phyloP scores from a whole-genome alignment of 2,797 vertebrate species.

The Liparis tanakae region DNA sequence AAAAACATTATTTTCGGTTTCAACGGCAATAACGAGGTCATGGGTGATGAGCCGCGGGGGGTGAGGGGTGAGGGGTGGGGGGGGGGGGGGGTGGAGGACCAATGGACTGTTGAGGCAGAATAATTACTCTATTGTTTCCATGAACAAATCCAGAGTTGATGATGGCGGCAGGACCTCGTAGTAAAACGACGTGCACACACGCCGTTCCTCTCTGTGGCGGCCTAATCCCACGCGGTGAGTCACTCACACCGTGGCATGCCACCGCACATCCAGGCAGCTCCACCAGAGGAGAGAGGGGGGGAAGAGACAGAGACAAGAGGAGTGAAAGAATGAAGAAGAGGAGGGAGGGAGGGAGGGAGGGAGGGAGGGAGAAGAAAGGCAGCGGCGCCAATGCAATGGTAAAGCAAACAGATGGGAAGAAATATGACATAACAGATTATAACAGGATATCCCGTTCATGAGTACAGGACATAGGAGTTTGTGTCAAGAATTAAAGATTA shows the following conservation, averaged over 20 bases:
- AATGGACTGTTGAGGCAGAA: background rate
- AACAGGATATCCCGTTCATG: constrained; percentile 69
- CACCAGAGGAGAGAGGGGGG: constrained; percentile 46
- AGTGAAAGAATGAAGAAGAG: background rate
- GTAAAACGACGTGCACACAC: constrained; percentile 43
- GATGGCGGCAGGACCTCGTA: constrained; percentile 34
- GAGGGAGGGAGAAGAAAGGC: background rate
- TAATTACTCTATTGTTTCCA: background rate
- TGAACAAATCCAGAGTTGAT: constrained; percentile 8
- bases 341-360: background rate
- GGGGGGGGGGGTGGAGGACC: background rate
- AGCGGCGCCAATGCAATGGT: background rate
- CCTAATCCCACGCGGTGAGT: constrained; percentile 71
- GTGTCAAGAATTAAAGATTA: constrained; percentile 66
- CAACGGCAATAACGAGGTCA: constrained; percentile 37
- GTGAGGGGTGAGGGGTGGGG: no score
- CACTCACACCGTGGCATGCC: constrained; percentile 73
- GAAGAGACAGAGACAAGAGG: constrained; percentile 10
- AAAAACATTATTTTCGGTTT: constrained; percentile 33
- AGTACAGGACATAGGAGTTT: constrained; percentile 42
- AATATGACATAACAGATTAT: constrained; percentile 42
- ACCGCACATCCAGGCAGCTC: constrained; percentile 73
- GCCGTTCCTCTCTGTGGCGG: constrained; percentile 48
- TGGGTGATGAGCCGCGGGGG: constrained; percentile 27
- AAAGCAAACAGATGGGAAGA: constrained; percentile 17